Conservation (phyloP, 2,113 vertebrate genomes). For the Barnardius zonarius region DNA sequence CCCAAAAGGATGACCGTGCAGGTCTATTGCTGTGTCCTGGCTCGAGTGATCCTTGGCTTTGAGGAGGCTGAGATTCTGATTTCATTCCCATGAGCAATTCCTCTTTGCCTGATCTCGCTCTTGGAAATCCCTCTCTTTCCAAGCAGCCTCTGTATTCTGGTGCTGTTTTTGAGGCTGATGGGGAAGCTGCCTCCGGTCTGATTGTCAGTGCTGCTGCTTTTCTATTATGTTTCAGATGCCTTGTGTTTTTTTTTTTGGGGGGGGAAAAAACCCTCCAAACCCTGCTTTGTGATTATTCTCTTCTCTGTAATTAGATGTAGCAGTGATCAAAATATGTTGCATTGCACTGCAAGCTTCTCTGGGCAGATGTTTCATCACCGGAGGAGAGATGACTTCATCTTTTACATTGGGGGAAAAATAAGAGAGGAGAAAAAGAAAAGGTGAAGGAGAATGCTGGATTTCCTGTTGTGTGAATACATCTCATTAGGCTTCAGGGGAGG, state of each 20-base stretch:
- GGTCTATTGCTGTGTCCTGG: rapidly evolving
- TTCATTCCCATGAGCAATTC: not conserved
- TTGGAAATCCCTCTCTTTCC: not conserved
- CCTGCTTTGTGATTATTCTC: constrained; percentile 16
- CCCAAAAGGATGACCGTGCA: not conserved
- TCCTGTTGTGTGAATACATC: constrained; percentile 6
- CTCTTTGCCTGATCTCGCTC: not conserved
- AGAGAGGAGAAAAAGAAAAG: not conserved
- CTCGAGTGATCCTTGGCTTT: not conserved
- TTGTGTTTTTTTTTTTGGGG: not conserved
- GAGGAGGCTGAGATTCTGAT: not conserved
- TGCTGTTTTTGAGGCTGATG: not conserved
- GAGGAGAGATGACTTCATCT: constrained; percentile 55
- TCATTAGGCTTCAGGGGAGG: not conserved
- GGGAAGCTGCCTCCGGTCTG: constrained; percentile 17
- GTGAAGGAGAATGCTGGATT: constrained; percentile 10
- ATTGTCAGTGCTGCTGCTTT: constrained; percentile 7
- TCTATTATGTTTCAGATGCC: constrained; percentile 21
- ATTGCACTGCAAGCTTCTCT: constrained; percentile 44
- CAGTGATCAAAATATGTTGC: constrained; percentile 54
- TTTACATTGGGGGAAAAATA: constrained; percentile 53
- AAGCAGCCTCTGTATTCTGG: not conserved
- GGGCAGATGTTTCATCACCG: constrained; percentile 59
- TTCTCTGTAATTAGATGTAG: constrained; percentile 51
- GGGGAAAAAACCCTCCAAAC: not conserved